Conservation (phyloP, 2,113 vertebrate genomes). For the Numida meleagris region DNA sequence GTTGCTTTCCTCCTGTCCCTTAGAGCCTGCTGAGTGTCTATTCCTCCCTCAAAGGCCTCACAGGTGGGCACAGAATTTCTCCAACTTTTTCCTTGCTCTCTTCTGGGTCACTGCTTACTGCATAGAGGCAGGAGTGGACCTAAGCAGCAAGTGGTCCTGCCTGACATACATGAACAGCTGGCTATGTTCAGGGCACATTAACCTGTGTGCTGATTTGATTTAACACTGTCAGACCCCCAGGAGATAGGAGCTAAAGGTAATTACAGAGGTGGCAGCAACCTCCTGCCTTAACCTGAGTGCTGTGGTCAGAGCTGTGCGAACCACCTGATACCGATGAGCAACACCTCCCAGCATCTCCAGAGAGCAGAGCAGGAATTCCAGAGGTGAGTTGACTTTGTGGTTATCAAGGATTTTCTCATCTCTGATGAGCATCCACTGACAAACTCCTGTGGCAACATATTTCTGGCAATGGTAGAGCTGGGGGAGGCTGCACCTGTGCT, state of each 20-base stretch:
- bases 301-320: background rate
- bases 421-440: background rate
- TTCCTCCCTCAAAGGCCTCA: background rate
- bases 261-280: background rate
- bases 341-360: background rate
- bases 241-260: background rate
- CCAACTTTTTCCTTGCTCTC: background rate
- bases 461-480: background rate
- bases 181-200: background rate
- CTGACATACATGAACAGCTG: background rate
- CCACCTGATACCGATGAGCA: no score
- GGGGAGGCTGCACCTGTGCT: background rate
- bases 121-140: background rate
- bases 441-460: background rate
- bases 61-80: background rate
- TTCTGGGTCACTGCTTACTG: background rate
- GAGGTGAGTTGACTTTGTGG: background rate
- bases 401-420: background rate
- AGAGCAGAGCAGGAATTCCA: background rate
- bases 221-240: background rate
- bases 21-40: background rate
- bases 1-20: rapidly evolving
- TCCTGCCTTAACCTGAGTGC: background rate
- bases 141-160: background rate
- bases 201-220: background rate